Percentiles rank a stretch among this genome's conserved stretches.
Evolutionary conservation across 2,888 invertebrate genomes (phyloP).

Genomic region (Epicampocera succincta): DNA sequence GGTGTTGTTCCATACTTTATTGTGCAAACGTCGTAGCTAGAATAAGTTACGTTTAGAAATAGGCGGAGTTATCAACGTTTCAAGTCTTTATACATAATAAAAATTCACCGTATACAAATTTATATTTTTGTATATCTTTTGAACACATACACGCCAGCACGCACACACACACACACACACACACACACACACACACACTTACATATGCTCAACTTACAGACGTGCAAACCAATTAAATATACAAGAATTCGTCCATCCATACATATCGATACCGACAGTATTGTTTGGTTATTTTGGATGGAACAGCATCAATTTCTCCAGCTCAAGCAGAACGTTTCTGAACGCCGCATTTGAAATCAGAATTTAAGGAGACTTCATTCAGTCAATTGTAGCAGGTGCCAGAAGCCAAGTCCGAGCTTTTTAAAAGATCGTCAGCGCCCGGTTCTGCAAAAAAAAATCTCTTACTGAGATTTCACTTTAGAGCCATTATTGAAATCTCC

Average conservation of each 20-base stretch:
- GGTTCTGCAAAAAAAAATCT: no score
- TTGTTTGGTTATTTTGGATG: background rate
- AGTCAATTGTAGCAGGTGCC: no score
- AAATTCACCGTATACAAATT: constrained; percentile 78
- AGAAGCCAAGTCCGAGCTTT: no score
- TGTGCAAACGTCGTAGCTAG: constrained; percentile 66
- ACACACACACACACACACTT: constrained; percentile 32
- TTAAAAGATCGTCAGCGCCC: no score
- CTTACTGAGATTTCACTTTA: no score
- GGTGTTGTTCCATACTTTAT: constrained; percentile 40
- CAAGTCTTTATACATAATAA: constrained; percentile 80
- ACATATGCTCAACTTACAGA: constrained; percentile 3
- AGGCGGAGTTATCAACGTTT: constrained; percentile 81
- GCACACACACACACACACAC: constrained; percentile 33
- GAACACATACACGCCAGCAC: constrained; percentile 59
- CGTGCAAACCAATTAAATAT: constrained; percentile 20
- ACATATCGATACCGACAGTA: constrained; percentile 41
- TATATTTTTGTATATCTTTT: constrained; percentile 52
- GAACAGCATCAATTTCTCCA: background rate
- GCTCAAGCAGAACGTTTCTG: no score
- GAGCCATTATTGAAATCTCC: no score
- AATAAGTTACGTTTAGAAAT: constrained; percentile 76
- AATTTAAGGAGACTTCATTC: no score
- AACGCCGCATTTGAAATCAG: no score
- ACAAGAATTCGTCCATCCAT: constrained; percentile 34